Base-by-base conservation (phyloP, 2,113 vertebrate genomes). In the Orthochromis indermauri region DNA sequence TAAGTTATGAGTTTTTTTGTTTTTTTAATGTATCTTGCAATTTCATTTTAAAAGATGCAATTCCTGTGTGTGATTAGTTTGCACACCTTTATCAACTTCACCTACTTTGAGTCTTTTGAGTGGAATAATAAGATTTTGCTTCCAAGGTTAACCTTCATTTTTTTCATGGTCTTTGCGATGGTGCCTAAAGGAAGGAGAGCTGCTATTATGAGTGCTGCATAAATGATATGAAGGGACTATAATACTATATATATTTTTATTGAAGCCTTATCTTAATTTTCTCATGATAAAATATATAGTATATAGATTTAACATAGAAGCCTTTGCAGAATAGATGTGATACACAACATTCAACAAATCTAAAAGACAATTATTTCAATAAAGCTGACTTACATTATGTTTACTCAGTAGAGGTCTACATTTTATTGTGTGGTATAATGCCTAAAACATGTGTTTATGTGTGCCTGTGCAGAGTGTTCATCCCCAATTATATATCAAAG, bases 401-500 rank as follows among this genome's bases (percentile, higher is more conserved):
- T 28, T 59, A 51, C 8, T 40, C 24, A 19, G 5, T 3, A n/a
- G 19, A n/a, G 33, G 3, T 51, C 10, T 59, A 37, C 21, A 49
- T 33, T 63, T 45, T 66, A 26, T 11, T 47, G 10, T 53, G 19
- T 51, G 13, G 14, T 14, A 19, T 49, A 2, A 31, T 55, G 19
- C 4, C 31, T 85, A 13, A 90, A 76, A 47, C 19, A 4, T 68
- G 7, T 86, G 6, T 49, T 11, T 92, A 19, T 82, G 47, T 92
- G 55, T 33, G 84, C 82, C 85, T 66, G 85, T 0, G 1, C 96
- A 99, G 98, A 97, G 98, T 99, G 83, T 99, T 99, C 84, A 96
- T 99, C 86, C 98, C 98, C 91, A 99, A 98, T 93, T 98, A 98
- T 94, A 97, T 97, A 2, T 99, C 98, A 1, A 97, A 96, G 78